Evolutionary conservation across 2,797 vertebrate genomes (phyloP).

Genomic region (Girardinus metallicus): DNA sequence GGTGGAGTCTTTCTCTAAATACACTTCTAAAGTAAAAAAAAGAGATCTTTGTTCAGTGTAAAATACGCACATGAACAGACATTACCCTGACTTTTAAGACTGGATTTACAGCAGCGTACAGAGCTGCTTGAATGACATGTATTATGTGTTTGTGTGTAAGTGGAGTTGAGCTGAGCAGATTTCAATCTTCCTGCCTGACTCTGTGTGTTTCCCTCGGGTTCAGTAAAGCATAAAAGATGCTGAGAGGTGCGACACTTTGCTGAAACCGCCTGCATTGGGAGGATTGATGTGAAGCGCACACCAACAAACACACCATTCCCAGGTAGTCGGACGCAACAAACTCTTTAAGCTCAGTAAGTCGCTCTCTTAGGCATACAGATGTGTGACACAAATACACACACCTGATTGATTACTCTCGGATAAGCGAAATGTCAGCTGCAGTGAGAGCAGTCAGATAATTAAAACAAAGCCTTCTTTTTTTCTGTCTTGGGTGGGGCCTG

Average conservation of each 20-base stretch:
- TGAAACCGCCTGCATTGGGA: conserved; percentile 49
- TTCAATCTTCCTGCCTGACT: conserved; percentile 58
- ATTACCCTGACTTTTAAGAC: conserved; percentile 27
- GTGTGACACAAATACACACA: conserved; percentile 2
- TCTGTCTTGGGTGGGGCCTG: neutral
- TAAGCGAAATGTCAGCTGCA: conserved; percentile 42
- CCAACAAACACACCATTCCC: conserved; percentile 5
- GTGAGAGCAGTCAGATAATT: conserved; percentile 35
- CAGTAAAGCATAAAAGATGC: conserved; percentile 65
- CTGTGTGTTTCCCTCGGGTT: conserved; percentile 50
- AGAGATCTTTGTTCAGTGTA: conserved; percentile 27
- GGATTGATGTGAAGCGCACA: conserved; percentile 54
- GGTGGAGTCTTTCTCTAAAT: conserved; percentile 40
- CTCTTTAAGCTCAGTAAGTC: conserved; percentile 23
- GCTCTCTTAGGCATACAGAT: conserved; percentile 13
- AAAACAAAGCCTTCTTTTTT: conserved; percentile 15
- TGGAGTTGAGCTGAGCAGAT: conserved; percentile 40
- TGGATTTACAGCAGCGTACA: conserved; percentile 17
- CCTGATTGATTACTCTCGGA: conserved; percentile 20
- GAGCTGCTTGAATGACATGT: conserved; percentile 12
- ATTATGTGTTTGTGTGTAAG: conserved; percentile 9
- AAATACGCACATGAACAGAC: conserved; percentile 28
- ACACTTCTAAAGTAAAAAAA: conserved; percentile 37
- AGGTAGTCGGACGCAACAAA: conserved; percentile 33
- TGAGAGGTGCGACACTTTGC: conserved; percentile 54